A percentile compares a stretch with the other conserved stretches of the same genome.
Evolutionary conservation across 2,888 invertebrate species (phyloP).

Genomic region (Tachina lurida): DNA sequence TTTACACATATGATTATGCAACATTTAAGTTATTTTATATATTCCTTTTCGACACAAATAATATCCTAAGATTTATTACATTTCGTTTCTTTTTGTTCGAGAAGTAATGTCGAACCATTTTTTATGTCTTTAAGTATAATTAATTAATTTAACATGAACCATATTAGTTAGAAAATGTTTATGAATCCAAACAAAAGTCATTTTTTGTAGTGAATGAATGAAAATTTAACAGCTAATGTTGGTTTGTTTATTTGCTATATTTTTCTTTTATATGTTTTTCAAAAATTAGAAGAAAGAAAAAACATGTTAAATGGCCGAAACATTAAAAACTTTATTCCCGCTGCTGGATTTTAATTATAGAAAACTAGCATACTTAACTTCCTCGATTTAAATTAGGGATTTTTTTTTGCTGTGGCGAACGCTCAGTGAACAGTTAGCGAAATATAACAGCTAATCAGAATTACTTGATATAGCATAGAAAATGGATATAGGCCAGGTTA

Average conservation of each 20-base stretch:
- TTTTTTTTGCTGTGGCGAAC: too few relatives aligned
- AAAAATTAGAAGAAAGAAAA: not conserved
- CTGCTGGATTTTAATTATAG: not conserved
- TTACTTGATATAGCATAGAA: too few relatives aligned
- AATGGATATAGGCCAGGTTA: too few relatives aligned
- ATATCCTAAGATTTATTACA: not conserved
- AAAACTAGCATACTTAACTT: not conserved
- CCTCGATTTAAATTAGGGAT: too few relatives aligned
- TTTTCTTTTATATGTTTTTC: too few relatives aligned
- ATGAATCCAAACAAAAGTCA: constrained; percentile 65
- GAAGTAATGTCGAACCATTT: not conserved
- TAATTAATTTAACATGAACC: constrained; percentile 41
- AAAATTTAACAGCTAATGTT: constrained; percentile 41
- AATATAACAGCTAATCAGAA: too few relatives aligned
- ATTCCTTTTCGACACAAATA: not conserved
- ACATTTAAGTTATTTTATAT: not conserved
- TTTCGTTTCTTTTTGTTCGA: not conserved
- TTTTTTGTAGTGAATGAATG: constrained; percentile 5
- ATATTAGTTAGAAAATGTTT: constrained; percentile 37
- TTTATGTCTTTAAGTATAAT: constrained; percentile 4
- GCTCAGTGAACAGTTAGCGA: too few relatives aligned
- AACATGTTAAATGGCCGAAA: not conserved
- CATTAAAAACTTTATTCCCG: not conserved
- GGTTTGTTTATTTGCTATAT: not conserved
- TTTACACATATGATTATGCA: not conserved